Evolutionary conservation across 2,113 vertebrate genomes (phyloP), one percentile per base, ranked within the genome.

Genomic region (Herpetotheres cachinnans): DNA sequence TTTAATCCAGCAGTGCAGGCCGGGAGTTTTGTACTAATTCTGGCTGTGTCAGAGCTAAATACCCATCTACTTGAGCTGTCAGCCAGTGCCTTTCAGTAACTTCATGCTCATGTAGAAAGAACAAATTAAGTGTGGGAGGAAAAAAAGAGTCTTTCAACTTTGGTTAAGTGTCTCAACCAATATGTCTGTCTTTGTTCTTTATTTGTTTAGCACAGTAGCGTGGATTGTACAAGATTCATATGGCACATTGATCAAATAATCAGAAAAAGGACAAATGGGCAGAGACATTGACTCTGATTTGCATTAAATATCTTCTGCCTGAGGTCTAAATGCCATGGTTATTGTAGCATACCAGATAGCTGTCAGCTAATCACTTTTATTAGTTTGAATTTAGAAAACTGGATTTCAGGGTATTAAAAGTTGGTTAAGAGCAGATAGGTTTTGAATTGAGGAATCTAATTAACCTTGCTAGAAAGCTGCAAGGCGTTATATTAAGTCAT

Each of bases 351-450:
- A 93, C 95, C 93, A 96, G 91, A 97, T 96, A 97, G 76, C 74
- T 96, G 97, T 96, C 97, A 97, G 92, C 97, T 96, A 97, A 98
- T 97, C 96, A 89, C 96, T 97, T 97, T 96, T 97, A 98, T 98
- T 97, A 97, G 96, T 97, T 96, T 96, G 97, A 95, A 97, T 98
- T 97, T 97, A 95, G 97, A 96, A 97, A 97, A 97, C 95, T 94
- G 96, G 82, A 97, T 97, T 97, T 93, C 95, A 90, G 86, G 88
- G 27, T 96, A 97, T 98, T 97, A 97, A 90, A 97, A 98, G 95
- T 97, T 96, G 87, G 86, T 98, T 97, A 97, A 94, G 88, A 95
- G 84, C 83, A 97, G 97, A 97, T 97, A 97, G 96, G 78, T 96
- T 97, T 96, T 97, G 96, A 98, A 97, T 92, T 90, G 97, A 97